A percentile compares a stretch with the other conserved stretches of the same genome.
Evolutionary conservation across 2,888 invertebrate species (phyloP).

Genomic region (Tipula vernalis): DNA sequence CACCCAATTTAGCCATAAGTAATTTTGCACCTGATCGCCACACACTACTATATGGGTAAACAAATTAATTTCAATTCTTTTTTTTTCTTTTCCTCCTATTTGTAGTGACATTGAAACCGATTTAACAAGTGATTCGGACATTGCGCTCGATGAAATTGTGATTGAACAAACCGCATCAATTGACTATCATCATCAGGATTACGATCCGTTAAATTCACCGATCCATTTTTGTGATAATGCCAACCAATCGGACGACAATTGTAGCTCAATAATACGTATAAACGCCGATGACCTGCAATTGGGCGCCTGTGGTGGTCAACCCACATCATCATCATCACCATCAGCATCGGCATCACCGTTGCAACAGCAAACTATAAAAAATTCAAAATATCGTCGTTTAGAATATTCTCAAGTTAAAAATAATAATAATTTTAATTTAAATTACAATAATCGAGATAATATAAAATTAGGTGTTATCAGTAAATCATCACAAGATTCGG

Average conservation of each 20-base stretch:
- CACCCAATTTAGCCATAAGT: background rate
- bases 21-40: background rate
- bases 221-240: conserved; percentile 35
- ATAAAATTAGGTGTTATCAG: conserved; percentile 25
- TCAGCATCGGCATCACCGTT: conserved; percentile 23
- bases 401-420: conserved; percentile 35
- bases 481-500: conserved; percentile 36
- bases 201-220: conserved; percentile 31
- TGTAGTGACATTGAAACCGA: conserved; percentile 36
- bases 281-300: background rate
- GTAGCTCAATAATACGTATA: conserved; percentile 18
- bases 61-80: background rate
- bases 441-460: background rate
- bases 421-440: conserved; percentile 22
- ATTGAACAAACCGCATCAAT: conserved; percentile 25
- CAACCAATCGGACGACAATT: conserved; percentile 31
- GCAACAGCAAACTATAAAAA: conserved; percentile 34
- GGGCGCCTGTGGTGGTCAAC: background rate
- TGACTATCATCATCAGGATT: conserved; percentile 20
- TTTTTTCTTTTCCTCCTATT: background rate
- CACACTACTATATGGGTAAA: background rate
- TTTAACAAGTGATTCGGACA: conserved; percentile 35
- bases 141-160: conserved; percentile 34
- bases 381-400: conserved; percentile 34
- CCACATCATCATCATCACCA: conserved; percentile 17